phyloP scores from a whole-genome alignment of 2,113 vertebrate species.

The Chrysochloris asiatica region DNA sequence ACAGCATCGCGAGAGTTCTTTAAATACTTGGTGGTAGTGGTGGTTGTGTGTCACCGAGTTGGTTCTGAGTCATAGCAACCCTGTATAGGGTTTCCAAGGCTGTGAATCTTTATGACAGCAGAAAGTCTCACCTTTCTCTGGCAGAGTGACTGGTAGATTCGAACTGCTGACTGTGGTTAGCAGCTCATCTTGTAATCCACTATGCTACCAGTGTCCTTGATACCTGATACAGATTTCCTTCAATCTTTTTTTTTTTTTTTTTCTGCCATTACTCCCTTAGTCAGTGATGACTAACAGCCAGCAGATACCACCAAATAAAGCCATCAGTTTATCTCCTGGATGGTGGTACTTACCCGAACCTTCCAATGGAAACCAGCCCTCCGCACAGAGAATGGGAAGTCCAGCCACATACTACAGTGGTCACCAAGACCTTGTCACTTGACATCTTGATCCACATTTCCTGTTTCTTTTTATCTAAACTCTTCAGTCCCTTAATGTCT shows the following conservation, averaged over 20 bases:
- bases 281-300: neutral
- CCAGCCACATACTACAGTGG: neutral
- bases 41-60: too few species aligned
- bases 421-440: neutral
- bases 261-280: neutral
- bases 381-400: neutral
- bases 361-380: neutral
- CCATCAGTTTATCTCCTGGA: neutral
- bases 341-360: neutral
- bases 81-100: too few species aligned
- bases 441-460: neutral
- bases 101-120: too few species aligned
- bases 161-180: too few species aligned
- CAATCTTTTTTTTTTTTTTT: neutral
- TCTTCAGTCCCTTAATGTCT: neutral
- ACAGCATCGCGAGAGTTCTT: too few species aligned
- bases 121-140: too few species aligned
- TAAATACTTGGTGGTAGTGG: too few species aligned
- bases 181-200: too few species aligned
- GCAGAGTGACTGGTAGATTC: too few species aligned
- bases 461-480: neutral
- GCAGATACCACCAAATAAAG: neutral
- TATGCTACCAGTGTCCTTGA: too few species aligned
- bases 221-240: neutral
- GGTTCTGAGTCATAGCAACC: too few species aligned